Base-by-base conservation (phyloP, 2,797 vertebrate species). In the Hybognathus amarus region DNA sequence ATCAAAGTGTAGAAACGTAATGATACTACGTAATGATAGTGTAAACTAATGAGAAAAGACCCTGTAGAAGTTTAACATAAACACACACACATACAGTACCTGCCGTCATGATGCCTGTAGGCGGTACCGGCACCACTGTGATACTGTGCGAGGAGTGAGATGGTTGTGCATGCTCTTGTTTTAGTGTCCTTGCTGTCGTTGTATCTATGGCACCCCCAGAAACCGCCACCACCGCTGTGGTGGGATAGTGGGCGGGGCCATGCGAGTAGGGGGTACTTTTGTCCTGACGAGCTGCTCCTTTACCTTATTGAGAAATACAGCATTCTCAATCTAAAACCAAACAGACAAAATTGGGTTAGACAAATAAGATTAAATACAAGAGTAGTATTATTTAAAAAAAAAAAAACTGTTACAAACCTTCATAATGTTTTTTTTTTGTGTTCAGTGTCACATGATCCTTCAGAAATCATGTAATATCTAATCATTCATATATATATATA, bases 251-350 rank as follows among this genome's bases (percentile, higher is more conserved):
- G 61, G 96, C 93, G n/a, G 96, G 95, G 73, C 94, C 91, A 91
- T 95, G 63, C 89, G 96, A 83, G 95, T 98, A 95, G 92, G 95
- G 83, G 5, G 85, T 82, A 90, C 88, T 96, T 94, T 99, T 99
- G 88, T 99, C 97, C 87, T 96, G 95, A 95, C 84, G 10, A 97
- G 95, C 87, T 99, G 98, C 91, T 99, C 98, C 90, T 99, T 99
- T 94, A 99, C 95, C 90, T 99, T 99, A 94, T 99, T 99, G 90
- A 99, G 96, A 91, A 99, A 99, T 96, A 99, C 96, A 80, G 96
- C 97, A 92, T 99, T 99, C 87, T 99, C 98, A 78, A 99, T 96
- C 98, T 99, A 92, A 77, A 20, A 59, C 40, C 45, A 81, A n/a
- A 85, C 42, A 52, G 15, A 71, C 24, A 38, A 22, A 76, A 18